Evolutionary conservation across 2,888 invertebrate genomes (phyloP).

Genomic region (Sphecodes monilicornis): DNA sequence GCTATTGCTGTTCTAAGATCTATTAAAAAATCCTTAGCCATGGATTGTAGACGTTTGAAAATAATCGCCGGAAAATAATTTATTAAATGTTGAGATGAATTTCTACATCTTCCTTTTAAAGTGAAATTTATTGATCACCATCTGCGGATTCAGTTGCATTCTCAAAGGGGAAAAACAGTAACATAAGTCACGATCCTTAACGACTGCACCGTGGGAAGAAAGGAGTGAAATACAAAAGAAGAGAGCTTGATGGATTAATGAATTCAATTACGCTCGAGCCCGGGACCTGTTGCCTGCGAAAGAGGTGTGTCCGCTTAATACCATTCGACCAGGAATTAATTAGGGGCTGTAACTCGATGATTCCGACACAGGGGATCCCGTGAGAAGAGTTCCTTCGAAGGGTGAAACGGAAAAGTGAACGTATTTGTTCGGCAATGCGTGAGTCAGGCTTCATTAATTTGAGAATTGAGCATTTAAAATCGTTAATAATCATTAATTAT

Average conservation of each 20-base stretch:
- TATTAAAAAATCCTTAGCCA: no score
- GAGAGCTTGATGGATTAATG: slow-evolving; percentile 20
- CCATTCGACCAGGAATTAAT: slow-evolving; percentile 43
- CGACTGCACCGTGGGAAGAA: background rate
- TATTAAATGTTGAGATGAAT: no score
- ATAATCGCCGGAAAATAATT: no score
- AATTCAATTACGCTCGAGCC: slow-evolving; percentile 37
- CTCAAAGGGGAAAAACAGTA: background rate
- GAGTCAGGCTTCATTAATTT: background rate
- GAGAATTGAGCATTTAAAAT: background rate
- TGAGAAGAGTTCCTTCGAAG: background rate
- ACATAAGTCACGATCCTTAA: background rate
- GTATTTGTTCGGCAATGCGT: no score
- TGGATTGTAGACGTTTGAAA: no score
- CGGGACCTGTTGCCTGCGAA: background rate
- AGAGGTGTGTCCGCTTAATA: slow-evolving; percentile 20
- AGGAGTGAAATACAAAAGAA: background rate
- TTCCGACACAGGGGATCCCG: background rate
- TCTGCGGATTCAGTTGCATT: background rate
- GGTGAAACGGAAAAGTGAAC: background rate
- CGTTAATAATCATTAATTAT: background rate
- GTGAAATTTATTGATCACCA: background rate
- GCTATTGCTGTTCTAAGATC: no score
- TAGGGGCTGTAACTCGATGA: slow-evolving; percentile 23
- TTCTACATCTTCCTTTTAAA: background rate